These are phyloP conservation scores for Porphyrio hochstetteri DNA, from an alignment of 2,113 vertebrate species.

Conservation along the genomic window DNA sequence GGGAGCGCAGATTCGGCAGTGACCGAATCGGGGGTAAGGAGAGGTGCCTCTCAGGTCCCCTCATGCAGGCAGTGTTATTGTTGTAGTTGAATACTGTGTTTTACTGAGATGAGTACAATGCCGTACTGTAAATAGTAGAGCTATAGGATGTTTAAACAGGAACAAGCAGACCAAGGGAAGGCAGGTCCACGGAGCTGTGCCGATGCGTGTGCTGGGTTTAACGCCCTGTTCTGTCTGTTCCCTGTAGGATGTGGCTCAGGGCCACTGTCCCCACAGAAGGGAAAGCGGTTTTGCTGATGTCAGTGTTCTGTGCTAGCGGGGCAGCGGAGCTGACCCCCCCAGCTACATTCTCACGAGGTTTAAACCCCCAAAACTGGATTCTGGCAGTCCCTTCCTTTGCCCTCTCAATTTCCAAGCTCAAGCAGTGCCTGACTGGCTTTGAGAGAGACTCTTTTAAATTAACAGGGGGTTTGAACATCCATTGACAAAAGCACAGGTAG, in stretches of 20 bases:
- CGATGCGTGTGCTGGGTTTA: background rate
- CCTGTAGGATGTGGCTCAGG: slow-evolving; percentile 33
- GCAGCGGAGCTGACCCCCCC: background rate
- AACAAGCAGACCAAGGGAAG: background rate
- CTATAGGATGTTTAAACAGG: background rate
- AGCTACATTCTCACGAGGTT: background rate
- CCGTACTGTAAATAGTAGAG: slow-evolving; percentile 26
- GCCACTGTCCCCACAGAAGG: slow-evolving; percentile 18
- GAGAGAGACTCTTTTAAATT: background rate
- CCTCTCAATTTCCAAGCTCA: background rate
- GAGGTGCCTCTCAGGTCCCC: background rate
- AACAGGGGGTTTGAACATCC: background rate
- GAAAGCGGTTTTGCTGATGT: background rate
- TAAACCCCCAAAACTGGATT: background rate
- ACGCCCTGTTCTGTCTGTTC: background rate
- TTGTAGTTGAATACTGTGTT: background rate
- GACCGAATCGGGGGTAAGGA: background rate
- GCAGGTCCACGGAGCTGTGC: background rate
- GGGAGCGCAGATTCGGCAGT: background rate
- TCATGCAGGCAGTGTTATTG: background rate
- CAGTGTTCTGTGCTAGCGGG: background rate
- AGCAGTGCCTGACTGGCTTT: background rate
- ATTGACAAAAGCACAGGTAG: background rate
- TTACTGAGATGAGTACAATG: background rate
- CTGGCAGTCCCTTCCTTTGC: background rate